These are phyloP conservation scores for Porites lobata DNA, from an alignment of 92 coral and sea anemone genomes.

Conservation along the genomic window DNA sequence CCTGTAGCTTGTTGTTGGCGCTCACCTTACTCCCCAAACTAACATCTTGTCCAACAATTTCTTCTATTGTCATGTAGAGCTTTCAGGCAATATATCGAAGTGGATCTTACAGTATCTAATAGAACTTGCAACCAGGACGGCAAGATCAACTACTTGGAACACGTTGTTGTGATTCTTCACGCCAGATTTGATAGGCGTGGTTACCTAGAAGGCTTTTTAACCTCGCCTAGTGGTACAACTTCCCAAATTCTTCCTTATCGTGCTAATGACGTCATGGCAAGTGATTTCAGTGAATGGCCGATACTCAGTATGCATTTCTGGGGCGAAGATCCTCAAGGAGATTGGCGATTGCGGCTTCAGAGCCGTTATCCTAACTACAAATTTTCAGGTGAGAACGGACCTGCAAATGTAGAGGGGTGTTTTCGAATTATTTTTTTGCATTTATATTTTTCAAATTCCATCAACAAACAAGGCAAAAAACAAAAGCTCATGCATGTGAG, in stretches of 20 bases:
- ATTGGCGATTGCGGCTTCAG: conserved; percentile 29
- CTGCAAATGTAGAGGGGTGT: too few relatives aligned
- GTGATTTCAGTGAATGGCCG: conserved; percentile 29
- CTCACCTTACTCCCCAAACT: neutral
- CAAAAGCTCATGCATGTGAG: neutral
- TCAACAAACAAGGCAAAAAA: neutral
- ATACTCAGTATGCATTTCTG: conserved; percentile 48
- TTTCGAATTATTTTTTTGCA: neutral
- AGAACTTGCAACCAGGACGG: neutral
- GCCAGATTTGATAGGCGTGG: conserved; percentile 53
- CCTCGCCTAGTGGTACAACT: conserved; percentile 39
- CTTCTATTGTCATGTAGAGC: neutral
- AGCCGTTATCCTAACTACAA: conserved; percentile 10
- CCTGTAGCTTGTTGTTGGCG: neutral
- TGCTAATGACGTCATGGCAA: conserved; percentile 36
- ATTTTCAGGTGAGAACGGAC: conserved; percentile 26
- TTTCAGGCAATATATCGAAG: neutral
- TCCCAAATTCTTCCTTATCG: conserved; percentile 54
- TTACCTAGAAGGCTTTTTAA: conserved; percentile 35
- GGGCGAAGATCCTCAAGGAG: conserved; percentile 44
- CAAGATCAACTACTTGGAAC: conserved; percentile 26
- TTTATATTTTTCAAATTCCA: too few relatives aligned
- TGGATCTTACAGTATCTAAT: conserved; percentile 21
- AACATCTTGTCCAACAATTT: neutral
- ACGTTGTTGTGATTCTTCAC: conserved; percentile 28